Percentiles rank a stretch among this genome's conserved stretches.
Conservation (phyloP, 2,797 vertebrate genomes). For the Gobio occitaniae region DNA sequence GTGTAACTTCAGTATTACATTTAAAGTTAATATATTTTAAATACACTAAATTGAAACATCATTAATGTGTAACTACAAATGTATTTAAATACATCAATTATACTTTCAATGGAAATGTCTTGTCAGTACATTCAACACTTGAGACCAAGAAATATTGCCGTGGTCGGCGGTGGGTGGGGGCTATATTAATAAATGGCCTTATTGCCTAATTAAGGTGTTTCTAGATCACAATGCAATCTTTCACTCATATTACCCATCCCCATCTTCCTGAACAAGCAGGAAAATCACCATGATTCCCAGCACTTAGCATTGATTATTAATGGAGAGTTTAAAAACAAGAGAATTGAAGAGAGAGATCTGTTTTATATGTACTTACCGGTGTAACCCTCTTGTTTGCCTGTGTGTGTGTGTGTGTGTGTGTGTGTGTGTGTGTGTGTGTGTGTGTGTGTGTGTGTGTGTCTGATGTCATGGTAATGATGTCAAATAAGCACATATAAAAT, state of each 20-base stretch:
- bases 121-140: too few species aligned
- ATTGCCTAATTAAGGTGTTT: background rate
- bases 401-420: background rate
- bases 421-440: too few species aligned
- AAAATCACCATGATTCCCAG: constrained; percentile 65
- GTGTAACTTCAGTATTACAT: background rate
- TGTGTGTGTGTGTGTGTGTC: too few species aligned
- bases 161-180: too few species aligned
- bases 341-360: constrained; percentile 64
- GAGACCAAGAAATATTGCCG: too few species aligned
- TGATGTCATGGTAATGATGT: too few species aligned
- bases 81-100: background rate
- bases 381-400: constrained; percentile 50
- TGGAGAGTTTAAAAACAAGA: constrained; percentile 65
- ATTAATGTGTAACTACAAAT: background rate
- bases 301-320: constrained; percentile 81
- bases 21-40: background rate
- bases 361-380: constrained; percentile 46
- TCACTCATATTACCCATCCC: constrained; percentile 58
- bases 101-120: background rate
- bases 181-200: background rate
- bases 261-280: constrained; percentile 58
- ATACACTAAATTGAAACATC: background rate
- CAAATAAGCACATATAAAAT: background rate
- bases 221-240: background rate